phyloP scores from a whole-genome alignment of 2,113 vertebrate genomes.

The Paramisgurnus dabryanus region DNA sequence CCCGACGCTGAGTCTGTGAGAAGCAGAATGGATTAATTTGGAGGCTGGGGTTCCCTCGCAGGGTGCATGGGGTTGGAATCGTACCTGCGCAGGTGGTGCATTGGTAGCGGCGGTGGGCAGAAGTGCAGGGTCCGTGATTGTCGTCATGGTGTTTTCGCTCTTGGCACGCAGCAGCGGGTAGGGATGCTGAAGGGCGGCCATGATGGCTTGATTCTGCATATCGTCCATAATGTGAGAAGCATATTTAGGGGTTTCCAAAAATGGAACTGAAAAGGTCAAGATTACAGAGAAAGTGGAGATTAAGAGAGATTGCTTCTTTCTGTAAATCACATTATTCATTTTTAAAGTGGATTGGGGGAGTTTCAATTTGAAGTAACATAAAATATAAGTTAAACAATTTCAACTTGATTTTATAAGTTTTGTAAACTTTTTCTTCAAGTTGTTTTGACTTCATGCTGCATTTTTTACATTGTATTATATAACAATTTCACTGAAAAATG shows the following conservation, averaged over 20 bases:
- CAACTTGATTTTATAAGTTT: no score
- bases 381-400: no score
- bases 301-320: neutral
- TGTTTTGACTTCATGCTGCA: no score
- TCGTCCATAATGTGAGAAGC: slow-evolving; percentile 79
- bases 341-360: no score
- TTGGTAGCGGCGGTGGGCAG: slow-evolving; percentile 47
- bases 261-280: slow-evolving; percentile 74
- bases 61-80: neutral
- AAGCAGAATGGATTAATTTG: neutral
- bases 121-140: slow-evolving; percentile 75
- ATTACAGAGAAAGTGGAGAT: neutral
- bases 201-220: slow-evolving; percentile 73
- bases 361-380: no score
- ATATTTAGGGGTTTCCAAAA: slow-evolving; percentile 89
- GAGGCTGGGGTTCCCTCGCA: neutral
- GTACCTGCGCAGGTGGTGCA: slow-evolving; percentile 43
- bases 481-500: no score
- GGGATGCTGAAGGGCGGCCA: slow-evolving; percentile 69
- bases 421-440: no score
- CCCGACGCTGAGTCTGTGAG: slow-evolving; percentile 68
- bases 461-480: no score
- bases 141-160: slow-evolving; percentile 87
- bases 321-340: neutral
- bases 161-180: slow-evolving; percentile 83